These are phyloP conservation scores for Candidula unifasciata DNA, from an alignment of 2,888 invertebrate genomes.

Conservation along the genomic window DNA sequence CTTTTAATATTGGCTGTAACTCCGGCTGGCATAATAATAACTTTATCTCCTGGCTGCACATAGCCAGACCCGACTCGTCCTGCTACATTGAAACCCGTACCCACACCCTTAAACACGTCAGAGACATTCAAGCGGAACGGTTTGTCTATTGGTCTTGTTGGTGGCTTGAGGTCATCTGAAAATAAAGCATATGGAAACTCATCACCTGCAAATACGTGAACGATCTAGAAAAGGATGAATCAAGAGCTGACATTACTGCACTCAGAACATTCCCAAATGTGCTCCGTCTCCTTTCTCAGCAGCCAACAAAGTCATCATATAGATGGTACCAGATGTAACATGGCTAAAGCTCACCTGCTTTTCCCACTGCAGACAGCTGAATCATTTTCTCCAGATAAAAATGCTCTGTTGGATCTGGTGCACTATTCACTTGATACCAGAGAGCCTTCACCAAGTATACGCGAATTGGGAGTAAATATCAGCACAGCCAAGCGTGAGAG, in stretches of 20 bases:
- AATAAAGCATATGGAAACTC: constrained; percentile 28
- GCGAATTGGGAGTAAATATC: too few species aligned
- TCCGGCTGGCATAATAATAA: constrained; percentile 90
- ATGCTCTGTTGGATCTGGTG: too few species aligned
- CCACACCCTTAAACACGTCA: constrained; percentile 93
- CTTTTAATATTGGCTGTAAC: constrained; percentile 90
- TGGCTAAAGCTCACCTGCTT: neutral
- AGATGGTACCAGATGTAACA: neutral
- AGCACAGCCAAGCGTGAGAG: too few species aligned
- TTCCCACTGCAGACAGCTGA: too few species aligned
- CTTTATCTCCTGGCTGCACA: constrained; percentile 90
- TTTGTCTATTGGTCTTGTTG: constrained; percentile 90
- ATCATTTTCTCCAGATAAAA: too few species aligned
- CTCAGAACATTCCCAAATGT: too few species aligned
- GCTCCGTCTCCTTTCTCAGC: too few species aligned
- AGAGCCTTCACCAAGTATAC: too few species aligned
- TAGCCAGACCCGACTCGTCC: constrained; percentile 95
- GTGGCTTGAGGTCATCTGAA: constrained; percentile 81
- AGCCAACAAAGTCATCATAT: neutral
- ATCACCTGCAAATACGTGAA: neutral
- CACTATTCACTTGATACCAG: too few species aligned
- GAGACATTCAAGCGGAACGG: constrained; percentile 92
- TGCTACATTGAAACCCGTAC: constrained; percentile 92
- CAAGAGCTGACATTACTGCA: too few species aligned
- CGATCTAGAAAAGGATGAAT: too few species aligned